phyloP scores from a whole-genome alignment of 2,113 vertebrate genomes.

The Ameiurus melas region DNA sequence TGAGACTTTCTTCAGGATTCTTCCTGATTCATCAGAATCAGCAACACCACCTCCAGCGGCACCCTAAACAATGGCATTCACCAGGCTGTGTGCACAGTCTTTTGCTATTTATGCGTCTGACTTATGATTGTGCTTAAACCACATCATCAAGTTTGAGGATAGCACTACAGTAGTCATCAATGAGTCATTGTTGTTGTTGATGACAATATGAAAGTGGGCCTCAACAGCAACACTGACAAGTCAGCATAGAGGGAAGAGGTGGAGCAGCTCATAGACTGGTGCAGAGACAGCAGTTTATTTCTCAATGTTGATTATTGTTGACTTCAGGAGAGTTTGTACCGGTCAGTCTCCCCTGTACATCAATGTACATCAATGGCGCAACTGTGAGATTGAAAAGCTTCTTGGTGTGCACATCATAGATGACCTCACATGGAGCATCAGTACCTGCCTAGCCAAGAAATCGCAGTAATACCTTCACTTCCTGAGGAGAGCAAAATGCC shows the following conservation, averaged over 20 bases:
- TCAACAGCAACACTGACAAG: not conserved
- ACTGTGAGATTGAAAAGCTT: not conserved
- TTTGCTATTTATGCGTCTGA: not conserved
- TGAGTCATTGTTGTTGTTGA: not conserved
- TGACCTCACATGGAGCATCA: not conserved
- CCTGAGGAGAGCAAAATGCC: not conserved
- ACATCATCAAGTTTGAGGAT: not conserved
- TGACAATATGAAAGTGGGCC: not conserved
- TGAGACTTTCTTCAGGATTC: not conserved
- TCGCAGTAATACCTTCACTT: not conserved
- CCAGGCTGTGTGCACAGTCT: not conserved
- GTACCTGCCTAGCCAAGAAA: not conserved
- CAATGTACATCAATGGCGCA: not conserved
- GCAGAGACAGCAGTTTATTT: not conserved
- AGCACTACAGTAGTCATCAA: not conserved
- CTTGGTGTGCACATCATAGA: not conserved
- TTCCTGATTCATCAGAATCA: no score
- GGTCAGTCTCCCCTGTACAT: not conserved
- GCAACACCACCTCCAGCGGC: not conserved
- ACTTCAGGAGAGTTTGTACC: not conserved
- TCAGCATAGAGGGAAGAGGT: not conserved
- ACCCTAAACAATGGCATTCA: not conserved
- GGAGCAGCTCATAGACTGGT: not conserved
- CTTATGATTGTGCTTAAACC: not conserved
- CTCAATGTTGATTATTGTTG: not conserved